Conservation (phyloP, 2,888 invertebrate species). For the Sepiola atlantica region DNA sequence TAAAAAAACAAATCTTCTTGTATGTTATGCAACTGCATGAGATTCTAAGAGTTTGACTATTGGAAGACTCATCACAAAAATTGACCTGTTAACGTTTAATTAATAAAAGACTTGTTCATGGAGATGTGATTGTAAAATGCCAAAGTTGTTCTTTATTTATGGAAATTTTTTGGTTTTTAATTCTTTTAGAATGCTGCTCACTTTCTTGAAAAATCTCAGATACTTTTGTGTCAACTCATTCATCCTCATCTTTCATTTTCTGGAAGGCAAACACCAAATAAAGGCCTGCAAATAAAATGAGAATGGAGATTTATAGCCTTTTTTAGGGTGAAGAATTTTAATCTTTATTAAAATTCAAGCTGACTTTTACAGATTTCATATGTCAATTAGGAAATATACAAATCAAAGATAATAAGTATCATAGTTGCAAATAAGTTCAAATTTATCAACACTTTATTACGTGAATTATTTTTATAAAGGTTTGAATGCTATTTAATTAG, state of each 20-base stretch:
- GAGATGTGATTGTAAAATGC: too few relatives aligned
- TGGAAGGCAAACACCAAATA: slow-evolving; percentile 89
- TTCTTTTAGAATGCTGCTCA: background rate
- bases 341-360: too few relatives aligned
- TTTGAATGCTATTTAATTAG: too few relatives aligned
- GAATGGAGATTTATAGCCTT: slow-evolving; percentile 25
- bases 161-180: background rate
- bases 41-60: background rate
- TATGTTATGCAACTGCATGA: too few relatives aligned
- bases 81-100: background rate
- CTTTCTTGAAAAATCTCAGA: background rate
- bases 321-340: too few relatives aligned
- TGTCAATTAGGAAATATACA: too few relatives aligned
- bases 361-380: too few relatives aligned
- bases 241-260: slow-evolving; percentile 76
- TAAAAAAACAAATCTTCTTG: too few relatives aligned
- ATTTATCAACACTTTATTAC: background rate
- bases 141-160: too few relatives aligned
- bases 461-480: too few relatives aligned
- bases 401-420: too few relatives aligned
- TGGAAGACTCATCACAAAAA: background rate
- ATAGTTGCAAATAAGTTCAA: background rate
- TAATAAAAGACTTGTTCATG: background rate
- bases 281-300: slow-evolving; percentile 74
- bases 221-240: background rate